A percentile compares a stretch with the other conserved stretches of the same genome.
Conservation (phyloP, 2,113 vertebrate genomes). For the Gasterosteus nipponicus region DNA sequence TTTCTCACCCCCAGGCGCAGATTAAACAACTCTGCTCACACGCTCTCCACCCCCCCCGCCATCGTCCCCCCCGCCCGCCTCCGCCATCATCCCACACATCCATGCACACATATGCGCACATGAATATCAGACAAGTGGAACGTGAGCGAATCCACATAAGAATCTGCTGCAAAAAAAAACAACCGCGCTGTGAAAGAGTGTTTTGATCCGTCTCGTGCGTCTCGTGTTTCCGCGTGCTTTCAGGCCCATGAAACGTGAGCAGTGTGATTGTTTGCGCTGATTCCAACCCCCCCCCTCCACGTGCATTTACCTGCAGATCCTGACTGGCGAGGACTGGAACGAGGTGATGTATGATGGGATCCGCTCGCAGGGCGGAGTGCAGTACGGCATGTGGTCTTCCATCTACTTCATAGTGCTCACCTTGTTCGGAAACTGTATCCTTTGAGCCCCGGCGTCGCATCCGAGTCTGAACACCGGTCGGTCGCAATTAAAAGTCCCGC, state of each 20-base stretch:
- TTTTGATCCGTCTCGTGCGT: constrained; percentile 58
- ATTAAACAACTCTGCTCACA: constrained; percentile 75
- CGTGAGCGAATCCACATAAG: constrained; percentile 60
- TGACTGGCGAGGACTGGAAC: constrained; percentile 99
- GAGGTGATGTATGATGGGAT: constrained; percentile 99
- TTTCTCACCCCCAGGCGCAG: constrained; percentile 76
- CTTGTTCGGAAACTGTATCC: constrained; percentile 99
- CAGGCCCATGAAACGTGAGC: constrained; percentile 5
- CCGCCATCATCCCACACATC: constrained; percentile 72
- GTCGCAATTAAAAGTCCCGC: not conserved
- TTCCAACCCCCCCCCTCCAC: not conserved
- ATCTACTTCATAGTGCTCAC: constrained; percentile 99
- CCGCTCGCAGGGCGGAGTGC: constrained; percentile 95
- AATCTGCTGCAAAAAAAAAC: constrained; percentile 47
- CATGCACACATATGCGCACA: constrained; percentile 72
- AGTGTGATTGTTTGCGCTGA: constrained; percentile 13
- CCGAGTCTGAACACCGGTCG: not conserved
- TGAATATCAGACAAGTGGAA: constrained; percentile 70
- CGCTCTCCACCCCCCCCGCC: constrained; percentile 59
- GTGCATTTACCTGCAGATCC: constrained; percentile 82
- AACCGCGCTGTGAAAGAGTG: constrained; percentile 38
- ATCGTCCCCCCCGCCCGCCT: constrained; percentile 51
- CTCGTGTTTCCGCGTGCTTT: constrained; percentile 28
- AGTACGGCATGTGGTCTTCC: constrained; percentile 99
- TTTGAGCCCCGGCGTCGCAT: constrained; percentile 38